A percentile compares a stretch with the other conserved stretches of the same genome.
Evolutionary conservation across 1,140 invertebrate genomes (phyloP).

Genomic region (Gryon sp.): DNA sequence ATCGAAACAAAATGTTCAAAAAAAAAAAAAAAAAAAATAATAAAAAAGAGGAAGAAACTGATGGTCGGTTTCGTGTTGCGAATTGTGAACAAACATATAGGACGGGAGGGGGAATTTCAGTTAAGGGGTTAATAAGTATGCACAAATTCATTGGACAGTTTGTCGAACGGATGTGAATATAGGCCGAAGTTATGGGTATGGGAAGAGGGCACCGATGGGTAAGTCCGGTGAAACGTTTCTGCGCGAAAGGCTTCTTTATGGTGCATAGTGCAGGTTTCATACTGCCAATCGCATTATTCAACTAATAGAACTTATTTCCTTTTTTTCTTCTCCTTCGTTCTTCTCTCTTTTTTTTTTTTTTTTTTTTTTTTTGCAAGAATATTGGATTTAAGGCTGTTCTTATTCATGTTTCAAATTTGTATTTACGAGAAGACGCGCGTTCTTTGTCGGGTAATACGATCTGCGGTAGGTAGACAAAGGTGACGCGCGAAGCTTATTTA

Average conservation of each 20-base stretch:
- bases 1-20: too few relatives aligned
- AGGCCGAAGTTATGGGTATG: conserved; percentile 27
- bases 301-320: conserved; percentile 55
- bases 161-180: conserved; percentile 56
- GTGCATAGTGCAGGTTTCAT: conserved; percentile 59
- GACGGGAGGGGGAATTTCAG: too few relatives aligned
- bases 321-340: too few relatives aligned
- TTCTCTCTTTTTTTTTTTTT: too few relatives aligned
- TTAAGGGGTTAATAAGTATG: conserved; percentile 40
- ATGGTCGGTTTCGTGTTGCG: conserved; percentile 29
- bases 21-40: too few relatives aligned
- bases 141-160: conserved; percentile 38
- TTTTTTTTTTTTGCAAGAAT: too few relatives aligned
- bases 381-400: conserved; percentile 46
- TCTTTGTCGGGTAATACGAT: conserved; percentile 38
- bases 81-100: conserved; percentile 7
- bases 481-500: conserved; percentile 1
- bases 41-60: conserved; percentile 20
- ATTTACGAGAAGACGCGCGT: conserved; percentile 17
- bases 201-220: conserved; percentile 57
- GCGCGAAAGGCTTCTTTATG: conserved; percentile 60
- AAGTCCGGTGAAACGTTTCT: conserved; percentile 64
- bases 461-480: conserved; percentile 12
- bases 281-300: conserved; percentile 55
- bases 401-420: conserved; percentile 40